These are phyloP conservation scores for Sanderia malayensis DNA, from an alignment of 30 jellyfish, hydroid and myxozoan species.

Conservation along the genomic window DNA sequence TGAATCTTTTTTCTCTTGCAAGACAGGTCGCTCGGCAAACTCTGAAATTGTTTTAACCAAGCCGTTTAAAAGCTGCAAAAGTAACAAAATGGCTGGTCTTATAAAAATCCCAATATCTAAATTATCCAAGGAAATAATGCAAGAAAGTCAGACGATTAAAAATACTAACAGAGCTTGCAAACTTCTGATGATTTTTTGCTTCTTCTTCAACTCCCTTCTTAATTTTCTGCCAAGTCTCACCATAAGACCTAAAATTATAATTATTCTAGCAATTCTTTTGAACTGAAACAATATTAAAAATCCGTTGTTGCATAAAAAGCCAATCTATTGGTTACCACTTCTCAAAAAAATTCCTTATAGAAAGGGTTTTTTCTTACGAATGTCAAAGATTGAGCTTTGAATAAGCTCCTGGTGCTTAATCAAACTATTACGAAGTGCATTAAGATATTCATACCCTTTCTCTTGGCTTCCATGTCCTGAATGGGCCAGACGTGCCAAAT, in stretches of 20 bases:
- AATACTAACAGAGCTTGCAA: constrained; percentile 36
- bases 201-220: constrained; percentile 75
- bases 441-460: constrained; percentile 50
- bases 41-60: constrained; percentile 40
- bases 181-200: constrained; percentile 35
- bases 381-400: too few species aligned
- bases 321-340: too few species aligned
- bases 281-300: too few species aligned
- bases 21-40: constrained; percentile 48
- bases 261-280: too few species aligned
- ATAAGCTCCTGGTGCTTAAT: too few species aligned
- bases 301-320: too few species aligned
- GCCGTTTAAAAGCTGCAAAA: constrained; percentile 40
- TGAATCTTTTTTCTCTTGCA: constrained; percentile 35
- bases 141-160: constrained; percentile 1
- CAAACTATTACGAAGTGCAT: too few species aligned
- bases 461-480: constrained; percentile 45
- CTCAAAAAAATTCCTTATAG: too few species aligned
- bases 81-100: too few species aligned
- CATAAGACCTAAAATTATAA: constrained; percentile 45
- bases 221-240: constrained; percentile 64
- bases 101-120: too few species aligned
- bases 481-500: constrained; percentile 48
- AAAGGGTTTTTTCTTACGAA: too few species aligned
- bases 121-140: too few species aligned